These are phyloP conservation scores for Bellardia bayeri DNA, from an alignment of 2,888 invertebrate species.

Conservation along the genomic window DNA sequence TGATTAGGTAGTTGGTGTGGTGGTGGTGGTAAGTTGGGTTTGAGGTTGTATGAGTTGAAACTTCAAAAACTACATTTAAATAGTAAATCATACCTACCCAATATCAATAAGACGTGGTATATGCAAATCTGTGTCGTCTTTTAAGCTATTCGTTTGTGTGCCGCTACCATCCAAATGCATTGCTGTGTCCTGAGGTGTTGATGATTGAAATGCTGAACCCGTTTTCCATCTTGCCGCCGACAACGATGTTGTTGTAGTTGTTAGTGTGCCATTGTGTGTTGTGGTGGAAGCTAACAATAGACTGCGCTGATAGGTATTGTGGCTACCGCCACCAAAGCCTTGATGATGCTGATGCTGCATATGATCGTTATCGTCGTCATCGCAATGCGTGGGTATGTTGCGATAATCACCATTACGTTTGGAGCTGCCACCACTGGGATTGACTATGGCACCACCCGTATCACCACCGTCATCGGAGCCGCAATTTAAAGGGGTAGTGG, in stretches of 20 bases:
- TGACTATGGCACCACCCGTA: slow-evolving; percentile 82
- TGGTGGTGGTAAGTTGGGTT: background rate
- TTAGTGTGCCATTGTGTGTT: slow-evolving; percentile 64
- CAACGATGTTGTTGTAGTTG: slow-evolving; percentile 72
- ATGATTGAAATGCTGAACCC: slow-evolving; percentile 76
- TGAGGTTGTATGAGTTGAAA: background rate
- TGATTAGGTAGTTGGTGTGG: background rate
- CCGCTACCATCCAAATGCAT: slow-evolving; percentile 50
- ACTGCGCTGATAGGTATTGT: slow-evolving; percentile 69
- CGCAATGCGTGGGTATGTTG: slow-evolving; percentile 87
- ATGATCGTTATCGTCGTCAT: slow-evolving; percentile 87
- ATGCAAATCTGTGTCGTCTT: slow-evolving; percentile 87
- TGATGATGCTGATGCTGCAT: slow-evolving; percentile 74
- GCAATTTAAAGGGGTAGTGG: slow-evolving; percentile 79
- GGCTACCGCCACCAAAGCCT: slow-evolving; percentile 42
- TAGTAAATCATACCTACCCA: slow-evolving; percentile 85
- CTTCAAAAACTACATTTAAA: slow-evolving; percentile 27
- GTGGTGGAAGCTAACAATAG: slow-evolving; percentile 74
- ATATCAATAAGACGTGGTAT: slow-evolving; percentile 87
- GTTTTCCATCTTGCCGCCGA: slow-evolving; percentile 82
- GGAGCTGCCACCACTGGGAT: slow-evolving; percentile 81
- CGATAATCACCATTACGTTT: slow-evolving; percentile 89
- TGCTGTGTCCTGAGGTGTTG: slow-evolving; percentile 57
- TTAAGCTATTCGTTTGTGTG: slow-evolving; percentile 57
- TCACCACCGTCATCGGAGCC: slow-evolving; percentile 78